phyloP scores from a whole-genome alignment of 2,113 vertebrate genomes.

The Pleuronectes platessa region DNA sequence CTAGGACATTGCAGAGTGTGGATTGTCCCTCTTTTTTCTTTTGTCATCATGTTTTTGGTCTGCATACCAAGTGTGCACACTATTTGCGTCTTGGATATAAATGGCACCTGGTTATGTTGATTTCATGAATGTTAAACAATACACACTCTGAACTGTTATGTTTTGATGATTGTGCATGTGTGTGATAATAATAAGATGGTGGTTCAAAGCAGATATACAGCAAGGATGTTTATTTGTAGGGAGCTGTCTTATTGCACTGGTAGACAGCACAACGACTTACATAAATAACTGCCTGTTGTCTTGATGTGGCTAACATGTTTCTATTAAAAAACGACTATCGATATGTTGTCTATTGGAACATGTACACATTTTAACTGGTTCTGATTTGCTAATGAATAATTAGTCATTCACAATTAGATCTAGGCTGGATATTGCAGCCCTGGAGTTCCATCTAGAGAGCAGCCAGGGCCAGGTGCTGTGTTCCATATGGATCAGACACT shows the following conservation, averaged over 20 bases:
- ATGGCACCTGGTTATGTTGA: too few species aligned
- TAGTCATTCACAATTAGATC: constrained; percentile 33
- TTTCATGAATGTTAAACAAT: too few species aligned
- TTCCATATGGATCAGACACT: constrained; percentile 24
- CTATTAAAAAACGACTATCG: not conserved
- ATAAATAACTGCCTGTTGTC: not conserved
- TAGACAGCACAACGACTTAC: not conserved
- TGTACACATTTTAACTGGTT: not conserved
- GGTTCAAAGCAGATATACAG: not conserved
- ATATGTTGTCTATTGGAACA: not conserved
- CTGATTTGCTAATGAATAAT: constrained; percentile 20
- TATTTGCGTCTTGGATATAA: too few species aligned
- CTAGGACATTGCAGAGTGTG: too few species aligned
- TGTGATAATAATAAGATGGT: not conserved
- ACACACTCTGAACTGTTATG: not conserved
- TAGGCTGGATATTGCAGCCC: constrained; percentile 9
- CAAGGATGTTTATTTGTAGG: not conserved
- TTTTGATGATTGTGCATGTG: not conserved
- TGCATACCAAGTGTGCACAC: too few species aligned
- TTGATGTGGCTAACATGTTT: not conserved
- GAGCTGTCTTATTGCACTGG: not conserved
- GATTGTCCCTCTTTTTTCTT: too few species aligned
- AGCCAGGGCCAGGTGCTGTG: not conserved
- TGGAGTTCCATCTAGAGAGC: not conserved
- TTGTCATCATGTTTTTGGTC: too few species aligned